Base-by-base conservation (phyloP, 2,888 invertebrate genomes). In the Troglohyphantes excavatus region DNA sequence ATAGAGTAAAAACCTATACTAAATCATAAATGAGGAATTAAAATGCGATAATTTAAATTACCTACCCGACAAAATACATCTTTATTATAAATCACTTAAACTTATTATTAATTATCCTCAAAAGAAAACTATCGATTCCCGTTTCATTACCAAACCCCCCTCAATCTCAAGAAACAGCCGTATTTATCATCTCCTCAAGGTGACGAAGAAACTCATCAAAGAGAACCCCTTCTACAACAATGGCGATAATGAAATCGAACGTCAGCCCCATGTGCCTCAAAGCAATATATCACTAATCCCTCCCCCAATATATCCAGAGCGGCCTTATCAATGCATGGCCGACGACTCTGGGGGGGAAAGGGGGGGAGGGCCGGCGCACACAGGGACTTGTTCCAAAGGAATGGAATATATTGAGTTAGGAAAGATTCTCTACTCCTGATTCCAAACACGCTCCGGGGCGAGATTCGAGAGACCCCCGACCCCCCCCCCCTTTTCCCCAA, bases 281-380 rank as follows among this genome's bases (percentile, higher is more conserved):
- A 53, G 79, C 68, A 79, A 68, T 79, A 67, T 79, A 79, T 79
- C 19, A 67, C 67, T 79, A 79, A 79, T 79, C 79, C 67, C 79
- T 53, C 27, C 29, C n/a, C 5, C 53, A 53, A 13, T 53, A n/a
- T 53, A 53, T 53, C 53, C 46, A 63, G 61, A 27, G 29, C 27
- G n/a, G 68, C 26, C 79, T 79, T 79, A 79, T 79, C 79, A 79
- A 79, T 79, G 79, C 79, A 79, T n/a, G 46, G 33, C 79, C 53
- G 2, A 5, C n/a, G 53, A 17, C 53, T 53, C 53, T 53, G 13
- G 17, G 53, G n/a, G 59, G n/a, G 13, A n/a, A n/a, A n/a, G n/a
- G 13, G 17, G 53, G n/a, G 59, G n/a, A 5, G n/a, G n/a, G n/a
- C n/a, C n/a, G n/a, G n/a, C 29, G 59, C 75, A 75, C 53, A 61